Conservation (phyloP, 2,797 vertebrate species). For the Acomys russatus region DNA sequence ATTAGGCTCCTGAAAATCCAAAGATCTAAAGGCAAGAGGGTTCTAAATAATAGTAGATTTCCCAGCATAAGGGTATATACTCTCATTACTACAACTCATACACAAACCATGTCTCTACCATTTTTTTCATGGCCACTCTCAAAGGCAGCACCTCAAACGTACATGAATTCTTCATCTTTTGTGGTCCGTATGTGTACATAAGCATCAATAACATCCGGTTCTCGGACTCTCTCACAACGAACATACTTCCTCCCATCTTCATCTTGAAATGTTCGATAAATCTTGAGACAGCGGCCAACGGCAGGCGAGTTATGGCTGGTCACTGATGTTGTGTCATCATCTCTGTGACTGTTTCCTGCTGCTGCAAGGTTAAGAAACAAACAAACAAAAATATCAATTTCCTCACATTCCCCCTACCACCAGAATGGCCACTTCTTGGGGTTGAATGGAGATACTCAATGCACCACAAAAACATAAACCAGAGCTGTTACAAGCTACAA, state of each 20-base stretch:
- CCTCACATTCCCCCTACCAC: background rate
- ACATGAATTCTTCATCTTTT: constrained; percentile 99
- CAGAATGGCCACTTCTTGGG: constrained; percentile 42
- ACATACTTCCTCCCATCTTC: constrained; percentile 99
- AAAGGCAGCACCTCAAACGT: constrained; percentile 80
- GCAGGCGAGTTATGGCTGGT: constrained; percentile 98
- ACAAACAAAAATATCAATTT: no score
- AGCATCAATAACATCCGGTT: constrained; percentile 96
- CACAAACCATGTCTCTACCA: background rate
- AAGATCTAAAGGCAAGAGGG: constrained; percentile 48
- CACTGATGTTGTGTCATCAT: constrained; percentile 98
- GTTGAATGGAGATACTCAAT: constrained; percentile 34
- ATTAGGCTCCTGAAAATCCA: constrained; percentile 54
- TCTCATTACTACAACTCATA: constrained; percentile 49
- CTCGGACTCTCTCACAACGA: constrained; percentile 97
- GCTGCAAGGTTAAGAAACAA: constrained; percentile 76
- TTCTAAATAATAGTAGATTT: constrained; percentile 37
- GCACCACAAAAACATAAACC: constrained; percentile 48
- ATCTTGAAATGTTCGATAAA: constrained; percentile 97
- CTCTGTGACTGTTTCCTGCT: constrained; percentile 94
- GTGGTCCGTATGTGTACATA: constrained; percentile 97
- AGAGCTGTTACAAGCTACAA: background rate
- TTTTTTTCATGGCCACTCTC: background rate
- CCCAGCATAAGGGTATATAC: constrained; percentile 4
- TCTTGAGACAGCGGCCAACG: constrained; percentile 96